Conservation (phyloP, 92 coral and sea anemone genomes). For the Zoanthus gigantus region DNA sequence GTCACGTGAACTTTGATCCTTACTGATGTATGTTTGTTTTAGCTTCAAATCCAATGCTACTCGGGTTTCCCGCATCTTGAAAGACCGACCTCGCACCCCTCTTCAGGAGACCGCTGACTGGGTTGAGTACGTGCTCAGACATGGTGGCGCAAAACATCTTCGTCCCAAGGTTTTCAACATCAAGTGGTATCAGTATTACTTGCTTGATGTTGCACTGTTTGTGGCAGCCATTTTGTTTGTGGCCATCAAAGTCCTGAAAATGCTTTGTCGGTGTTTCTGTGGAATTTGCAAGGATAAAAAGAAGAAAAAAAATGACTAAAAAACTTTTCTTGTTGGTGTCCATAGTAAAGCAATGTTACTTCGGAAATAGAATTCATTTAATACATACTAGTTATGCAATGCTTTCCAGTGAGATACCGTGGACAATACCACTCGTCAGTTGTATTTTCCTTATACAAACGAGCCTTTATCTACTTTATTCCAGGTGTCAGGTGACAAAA, state of each 20-base stretch:
- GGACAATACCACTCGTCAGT: too few relatives aligned
- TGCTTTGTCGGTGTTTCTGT: neutral
- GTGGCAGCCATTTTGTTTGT: neutral
- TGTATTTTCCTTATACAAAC: too few relatives aligned
- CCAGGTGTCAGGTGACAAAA: too few relatives aligned
- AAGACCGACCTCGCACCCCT: constrained; percentile 44
- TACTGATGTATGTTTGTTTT: too few relatives aligned
- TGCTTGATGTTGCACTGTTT: constrained; percentile 36
- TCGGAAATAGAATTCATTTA: too few relatives aligned
- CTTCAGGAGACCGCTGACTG: constrained; percentile 65
- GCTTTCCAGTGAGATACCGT: too few relatives aligned
- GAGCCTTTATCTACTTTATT: too few relatives aligned
- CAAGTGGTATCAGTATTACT: constrained; percentile 62
- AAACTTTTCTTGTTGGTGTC: too few relatives aligned
- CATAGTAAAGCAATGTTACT: too few relatives aligned
- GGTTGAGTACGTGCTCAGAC: constrained; percentile 71
- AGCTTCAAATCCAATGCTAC: constrained; percentile 42
- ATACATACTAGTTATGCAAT: too few relatives aligned
- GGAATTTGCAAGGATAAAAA: neutral
- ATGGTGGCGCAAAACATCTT: constrained; percentile 65
- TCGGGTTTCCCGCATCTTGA: constrained; percentile 52
- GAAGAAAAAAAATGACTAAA: neutral
- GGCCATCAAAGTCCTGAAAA: neutral
- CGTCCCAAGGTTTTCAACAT: constrained; percentile 70
- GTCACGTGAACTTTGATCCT: too few relatives aligned